Percentiles rank a stretch among this genome's conserved stretches.
Conservation (phyloP, 2,113 vertebrate genomes). For the Verasper variegatus region DNA sequence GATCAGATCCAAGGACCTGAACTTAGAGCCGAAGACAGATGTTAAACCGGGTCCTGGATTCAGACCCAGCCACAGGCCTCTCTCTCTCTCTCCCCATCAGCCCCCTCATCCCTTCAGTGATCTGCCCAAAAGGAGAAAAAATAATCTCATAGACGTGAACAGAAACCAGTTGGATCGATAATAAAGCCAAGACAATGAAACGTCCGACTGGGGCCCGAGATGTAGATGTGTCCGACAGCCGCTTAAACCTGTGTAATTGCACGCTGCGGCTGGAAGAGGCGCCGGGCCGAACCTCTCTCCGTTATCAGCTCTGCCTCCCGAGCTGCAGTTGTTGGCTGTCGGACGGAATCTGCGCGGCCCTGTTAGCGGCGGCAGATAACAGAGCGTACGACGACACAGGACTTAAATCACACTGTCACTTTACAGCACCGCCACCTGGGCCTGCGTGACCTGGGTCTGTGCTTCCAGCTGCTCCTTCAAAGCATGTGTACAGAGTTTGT, state of each 20-base stretch:
- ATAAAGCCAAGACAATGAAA: slow-evolving; percentile 13
- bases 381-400: slow-evolving; percentile 52
- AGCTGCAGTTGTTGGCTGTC: slow-evolving; percentile 58
- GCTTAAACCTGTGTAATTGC: slow-evolving; percentile 48
- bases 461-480: slow-evolving; percentile 35
- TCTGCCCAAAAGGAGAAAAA: neutral
- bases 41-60: neutral
- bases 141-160: no score
- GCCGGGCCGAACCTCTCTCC: slow-evolving; percentile 12
- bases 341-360: slow-evolving; percentile 55
- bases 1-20: neutral
- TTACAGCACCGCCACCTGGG: slow-evolving; percentile 66
- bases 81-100: neutral
- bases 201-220: neutral
- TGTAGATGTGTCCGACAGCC: slow-evolving; percentile 37
- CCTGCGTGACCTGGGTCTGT: slow-evolving; percentile 47
- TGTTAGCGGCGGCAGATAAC: slow-evolving; percentile 74
- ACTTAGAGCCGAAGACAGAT: neutral
- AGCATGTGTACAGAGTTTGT: neutral
- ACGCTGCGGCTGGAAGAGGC: slow-evolving; percentile 31
- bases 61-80: no score
- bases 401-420: slow-evolving; percentile 80
- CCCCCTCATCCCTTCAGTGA: neutral
- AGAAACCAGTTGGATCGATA: neutral
- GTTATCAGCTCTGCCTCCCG: slow-evolving; percentile 63